Conservation (phyloP, 2,888 invertebrate species). For the Alitta virens region DNA sequence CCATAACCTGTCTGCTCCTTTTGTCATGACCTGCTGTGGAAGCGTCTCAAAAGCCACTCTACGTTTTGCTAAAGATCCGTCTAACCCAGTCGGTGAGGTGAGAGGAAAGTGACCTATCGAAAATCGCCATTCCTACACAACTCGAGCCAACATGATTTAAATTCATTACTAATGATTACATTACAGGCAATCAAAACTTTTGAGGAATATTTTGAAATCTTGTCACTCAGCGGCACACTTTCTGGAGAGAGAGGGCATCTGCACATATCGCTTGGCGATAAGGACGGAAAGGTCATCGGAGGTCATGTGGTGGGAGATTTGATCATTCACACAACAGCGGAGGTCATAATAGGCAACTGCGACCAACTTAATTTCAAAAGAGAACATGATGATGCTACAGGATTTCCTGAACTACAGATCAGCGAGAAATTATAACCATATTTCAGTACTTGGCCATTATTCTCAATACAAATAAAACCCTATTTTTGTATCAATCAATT, state of each 20-base stretch:
- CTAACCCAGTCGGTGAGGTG: no score
- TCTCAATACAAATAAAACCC: no score
- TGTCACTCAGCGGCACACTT: constrained; percentile 57
- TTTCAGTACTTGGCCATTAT: no score
- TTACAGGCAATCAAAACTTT: constrained; percentile 33
- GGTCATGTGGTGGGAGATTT: constrained; percentile 57
- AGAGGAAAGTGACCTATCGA: no score
- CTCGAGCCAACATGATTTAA: no score
- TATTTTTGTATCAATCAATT: no score
- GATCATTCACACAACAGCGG: constrained; percentile 57
- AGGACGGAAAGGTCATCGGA: constrained; percentile 51
- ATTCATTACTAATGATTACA: background rate
- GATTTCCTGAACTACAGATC: constrained; percentile 19
- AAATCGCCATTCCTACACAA: no score
- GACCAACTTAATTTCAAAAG: constrained; percentile 35
- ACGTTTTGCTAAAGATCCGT: constrained; percentile 53
- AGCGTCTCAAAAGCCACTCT: constrained; percentile 54
- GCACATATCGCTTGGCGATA: constrained; percentile 53
- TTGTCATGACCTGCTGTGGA: constrained; percentile 57
- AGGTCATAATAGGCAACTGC: constrained; percentile 52
- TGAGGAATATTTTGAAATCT: constrained; percentile 53
- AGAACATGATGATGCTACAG: constrained; percentile 21
- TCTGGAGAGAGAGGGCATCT: constrained; percentile 54
- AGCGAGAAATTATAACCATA: background rate
- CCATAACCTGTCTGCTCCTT: constrained; percentile 48